These are phyloP conservation scores for Terrapene triunguis DNA, from an alignment of 2,113 vertebrate genomes.

Conservation along the genomic window DNA sequence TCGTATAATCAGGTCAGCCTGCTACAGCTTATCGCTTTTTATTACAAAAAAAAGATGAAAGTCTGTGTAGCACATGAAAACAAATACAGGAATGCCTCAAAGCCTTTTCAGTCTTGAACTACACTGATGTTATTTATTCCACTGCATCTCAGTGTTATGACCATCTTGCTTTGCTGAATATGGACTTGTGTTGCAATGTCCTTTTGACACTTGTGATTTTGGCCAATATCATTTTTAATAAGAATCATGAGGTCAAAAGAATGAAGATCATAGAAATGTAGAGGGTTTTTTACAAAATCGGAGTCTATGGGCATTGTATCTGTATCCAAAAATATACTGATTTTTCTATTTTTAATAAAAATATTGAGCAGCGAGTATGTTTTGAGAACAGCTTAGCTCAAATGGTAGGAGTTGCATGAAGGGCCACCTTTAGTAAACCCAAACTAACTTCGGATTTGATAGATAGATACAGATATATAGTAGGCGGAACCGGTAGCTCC, in stretches of 20 bases:
- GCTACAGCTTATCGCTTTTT: neutral
- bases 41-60: neutral
- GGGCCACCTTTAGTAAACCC: neutral
- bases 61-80: neutral
- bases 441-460: neutral
- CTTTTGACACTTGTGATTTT: neutral
- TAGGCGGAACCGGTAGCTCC: neutral
- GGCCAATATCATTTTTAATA: neutral
- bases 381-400: neutral
- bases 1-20: neutral
- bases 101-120: neutral
- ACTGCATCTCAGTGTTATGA: neutral
- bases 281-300: neutral
- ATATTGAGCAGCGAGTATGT: neutral
- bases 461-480: neutral
- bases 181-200: neutral
- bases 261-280: neutral
- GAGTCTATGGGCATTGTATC: neutral
- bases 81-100: neutral
- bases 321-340: neutral
- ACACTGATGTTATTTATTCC: accelerated
- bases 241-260: neutral
- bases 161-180: neutral
- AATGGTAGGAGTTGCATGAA: neutral
- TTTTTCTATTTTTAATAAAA: neutral